Evolutionary conservation across 2,797 vertebrate genomes (phyloP).

Genomic region (Tenualosa ilisha): DNA sequence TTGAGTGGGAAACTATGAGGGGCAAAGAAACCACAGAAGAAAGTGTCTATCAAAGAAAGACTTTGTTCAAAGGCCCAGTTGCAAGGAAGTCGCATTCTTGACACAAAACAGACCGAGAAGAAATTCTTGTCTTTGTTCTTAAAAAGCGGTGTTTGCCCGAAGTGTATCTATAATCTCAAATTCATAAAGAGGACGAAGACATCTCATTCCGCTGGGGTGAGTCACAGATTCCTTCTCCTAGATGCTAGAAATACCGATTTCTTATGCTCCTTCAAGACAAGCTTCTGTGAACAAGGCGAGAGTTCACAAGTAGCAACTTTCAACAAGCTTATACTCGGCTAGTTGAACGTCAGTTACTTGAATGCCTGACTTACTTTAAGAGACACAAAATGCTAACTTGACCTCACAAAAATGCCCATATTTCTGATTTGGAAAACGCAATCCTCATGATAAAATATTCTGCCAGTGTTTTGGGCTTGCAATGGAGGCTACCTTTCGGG

Average conservation of each 20-base stretch:
- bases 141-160: slow-evolving; percentile 15
- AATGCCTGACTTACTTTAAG: not conserved
- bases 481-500: not conserved
- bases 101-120: not conserved
- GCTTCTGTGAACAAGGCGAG: not conserved
- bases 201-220: slow-evolving; percentile 29
- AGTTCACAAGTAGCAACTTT: not conserved
- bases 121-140: not conserved
- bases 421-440: not conserved
- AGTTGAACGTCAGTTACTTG: not conserved
- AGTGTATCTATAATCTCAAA: slow-evolving; percentile 31
- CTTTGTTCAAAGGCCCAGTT: slow-evolving; percentile 31
- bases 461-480: not conserved
- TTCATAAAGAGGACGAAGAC: not conserved
- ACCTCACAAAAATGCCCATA: not conserved
- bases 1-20: not conserved
- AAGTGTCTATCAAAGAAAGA: slow-evolving; percentile 24
- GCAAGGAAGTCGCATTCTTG: slow-evolving; percentile 11
- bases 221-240: not conserved
- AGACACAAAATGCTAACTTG: not conserved
- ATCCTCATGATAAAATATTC: not conserved
- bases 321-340: not conserved
- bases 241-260: slow-evolving; percentile 4
- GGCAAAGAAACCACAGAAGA: not conserved
- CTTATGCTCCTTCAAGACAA: not conserved